These are phyloP conservation scores for Bradypodion pumilum DNA, from an alignment of 2,797 vertebrate species.

Conservation along the genomic window DNA sequence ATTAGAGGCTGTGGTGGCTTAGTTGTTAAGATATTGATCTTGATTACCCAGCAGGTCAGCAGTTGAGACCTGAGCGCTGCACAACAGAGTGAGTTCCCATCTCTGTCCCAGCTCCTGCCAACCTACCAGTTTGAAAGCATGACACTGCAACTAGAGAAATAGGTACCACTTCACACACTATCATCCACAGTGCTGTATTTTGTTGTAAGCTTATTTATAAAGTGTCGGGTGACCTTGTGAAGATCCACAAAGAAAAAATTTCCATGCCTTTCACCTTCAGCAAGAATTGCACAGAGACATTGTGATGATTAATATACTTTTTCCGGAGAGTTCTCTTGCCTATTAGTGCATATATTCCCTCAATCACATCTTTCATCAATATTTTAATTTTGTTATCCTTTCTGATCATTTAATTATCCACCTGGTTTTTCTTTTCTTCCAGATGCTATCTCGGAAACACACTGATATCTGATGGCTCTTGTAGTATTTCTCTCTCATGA, in stretches of 20 bases:
- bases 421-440: constrained; percentile 23
- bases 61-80: too few relatives aligned
- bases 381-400: constrained; percentile 55
- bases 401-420: constrained; percentile 64
- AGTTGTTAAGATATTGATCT: too few relatives aligned
- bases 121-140: too few relatives aligned
- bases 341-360: constrained; percentile 52
- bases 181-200: background rate
- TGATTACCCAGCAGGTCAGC: too few relatives aligned
- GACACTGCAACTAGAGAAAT: too few relatives aligned
- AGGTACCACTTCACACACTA: too few relatives aligned
- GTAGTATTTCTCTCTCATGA: constrained; percentile 18
- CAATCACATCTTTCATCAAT: constrained; percentile 58
- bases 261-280: constrained; percentile 36
- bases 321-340: constrained; percentile 50
- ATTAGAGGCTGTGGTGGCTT: too few relatives aligned
- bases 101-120: too few relatives aligned
- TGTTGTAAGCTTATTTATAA: background rate
- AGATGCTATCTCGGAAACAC: background rate
- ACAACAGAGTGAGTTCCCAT: too few relatives aligned
- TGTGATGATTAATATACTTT: constrained; percentile 60
- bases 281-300: constrained; percentile 28
- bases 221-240: constrained; percentile 14
- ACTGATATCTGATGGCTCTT: background rate
- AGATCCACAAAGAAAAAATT: constrained; percentile 10